These are phyloP conservation scores for Lasioglossum malachurum DNA, from an alignment of 2,888 invertebrate genomes.

Conservation along the genomic window DNA sequence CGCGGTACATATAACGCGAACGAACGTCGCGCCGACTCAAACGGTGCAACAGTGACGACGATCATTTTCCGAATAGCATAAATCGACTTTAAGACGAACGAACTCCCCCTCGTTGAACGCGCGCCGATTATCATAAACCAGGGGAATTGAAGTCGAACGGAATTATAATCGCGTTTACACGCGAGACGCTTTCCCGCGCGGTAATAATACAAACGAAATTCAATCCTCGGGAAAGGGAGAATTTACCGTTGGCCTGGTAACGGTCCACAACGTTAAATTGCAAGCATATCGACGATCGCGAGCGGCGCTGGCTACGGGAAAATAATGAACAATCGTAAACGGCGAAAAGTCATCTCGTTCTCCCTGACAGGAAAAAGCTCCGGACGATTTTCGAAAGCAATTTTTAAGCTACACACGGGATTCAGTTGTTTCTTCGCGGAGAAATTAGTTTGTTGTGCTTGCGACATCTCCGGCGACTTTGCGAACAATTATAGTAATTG, in stretches of 20 bases:
- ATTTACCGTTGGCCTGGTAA: background rate
- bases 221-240: slow-evolving; percentile 25
- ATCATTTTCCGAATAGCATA: background rate
- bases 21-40: slow-evolving; percentile 2
- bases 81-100: slow-evolving; percentile 5
- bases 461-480: background rate
- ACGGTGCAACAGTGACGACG: background rate
- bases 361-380: background rate
- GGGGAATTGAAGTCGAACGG: slow-evolving; percentile 38
- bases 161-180: slow-evolving; percentile 16
- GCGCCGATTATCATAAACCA: slow-evolving; percentile 22
- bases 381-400: background rate
- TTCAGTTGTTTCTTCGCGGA: background rate
- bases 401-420: background rate
- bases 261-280: slow-evolving; percentile 13
- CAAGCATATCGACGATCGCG: slow-evolving; percentile 13
- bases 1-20: slow-evolving; percentile 41
- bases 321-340: background rate
- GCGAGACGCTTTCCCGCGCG: background rate
- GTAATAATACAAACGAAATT: slow-evolving; percentile 17
- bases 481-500: background rate
- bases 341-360: background rate
- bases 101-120: background rate
- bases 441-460: background rate
- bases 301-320: background rate